A percentile compares a stretch with the other conserved stretches of the same genome.
phyloP scores from a whole-genome alignment of 2,797 vertebrate species.

The Sebastes hubbsi region DNA sequence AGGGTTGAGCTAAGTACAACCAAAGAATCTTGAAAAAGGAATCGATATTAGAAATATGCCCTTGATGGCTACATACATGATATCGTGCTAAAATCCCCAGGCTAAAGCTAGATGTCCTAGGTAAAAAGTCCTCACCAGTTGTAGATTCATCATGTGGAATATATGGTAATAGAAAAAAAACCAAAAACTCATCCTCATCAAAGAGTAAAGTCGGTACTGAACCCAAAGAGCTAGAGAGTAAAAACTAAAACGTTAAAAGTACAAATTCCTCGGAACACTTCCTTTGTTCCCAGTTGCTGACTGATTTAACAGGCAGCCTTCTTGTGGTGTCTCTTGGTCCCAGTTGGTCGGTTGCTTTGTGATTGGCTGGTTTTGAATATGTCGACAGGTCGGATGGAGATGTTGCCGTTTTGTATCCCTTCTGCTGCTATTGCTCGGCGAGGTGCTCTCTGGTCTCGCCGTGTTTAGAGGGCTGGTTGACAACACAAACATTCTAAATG shows the following conservation, averaged over 20 bases:
- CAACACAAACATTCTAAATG: too few relatives aligned
- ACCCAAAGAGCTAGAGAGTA: slow-evolving; percentile 73
- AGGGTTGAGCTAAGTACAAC: too few relatives aligned
- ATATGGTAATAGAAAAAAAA: background rate
- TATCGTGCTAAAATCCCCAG: too few relatives aligned
- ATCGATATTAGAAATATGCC: too few relatives aligned
- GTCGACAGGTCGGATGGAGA: slow-evolving; percentile 41
- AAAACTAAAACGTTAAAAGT: slow-evolving; percentile 78
- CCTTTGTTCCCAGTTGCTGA: slow-evolving; percentile 69
- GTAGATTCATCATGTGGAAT: too few relatives aligned
- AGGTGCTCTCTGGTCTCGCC: slow-evolving; percentile 95
- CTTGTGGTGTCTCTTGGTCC: slow-evolving; percentile 90
- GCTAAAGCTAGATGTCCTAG: too few relatives aligned
- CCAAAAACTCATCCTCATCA: slow-evolving; percentile 58
- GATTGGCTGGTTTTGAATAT: slow-evolving; percentile 58
- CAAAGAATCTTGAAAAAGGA: background rate
- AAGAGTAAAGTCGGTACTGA: slow-evolving; percentile 72
- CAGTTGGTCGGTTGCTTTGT: slow-evolving; percentile 69
- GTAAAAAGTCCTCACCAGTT: too few relatives aligned
- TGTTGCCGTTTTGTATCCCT: slow-evolving; percentile 28
- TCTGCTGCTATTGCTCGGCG: slow-evolving; percentile 93
- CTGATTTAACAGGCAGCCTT: slow-evolving; percentile 63
- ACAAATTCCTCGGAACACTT: slow-evolving; percentile 75
- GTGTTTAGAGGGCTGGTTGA: slow-evolving; percentile 92
- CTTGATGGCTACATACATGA: too few relatives aligned